Evolutionary conservation across 2,797 vertebrate genomes (phyloP).

Genomic region (Acanthurus leucopareius): DNA sequence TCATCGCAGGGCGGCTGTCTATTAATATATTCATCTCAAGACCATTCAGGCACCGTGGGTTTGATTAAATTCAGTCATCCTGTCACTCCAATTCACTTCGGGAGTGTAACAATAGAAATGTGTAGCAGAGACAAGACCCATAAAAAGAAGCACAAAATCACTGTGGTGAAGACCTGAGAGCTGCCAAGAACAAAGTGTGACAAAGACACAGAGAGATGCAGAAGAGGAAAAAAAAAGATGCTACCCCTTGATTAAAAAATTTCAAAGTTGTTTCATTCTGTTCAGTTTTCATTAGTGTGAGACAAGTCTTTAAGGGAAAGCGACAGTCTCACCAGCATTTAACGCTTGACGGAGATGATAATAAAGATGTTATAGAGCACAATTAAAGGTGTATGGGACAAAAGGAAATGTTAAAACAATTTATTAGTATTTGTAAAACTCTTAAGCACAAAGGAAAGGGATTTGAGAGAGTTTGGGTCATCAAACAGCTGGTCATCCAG

Average conservation of each 20-base stretch:
- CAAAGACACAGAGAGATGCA: background rate
- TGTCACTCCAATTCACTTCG: background rate
- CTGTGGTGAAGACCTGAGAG: background rate
- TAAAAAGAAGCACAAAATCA: background rate
- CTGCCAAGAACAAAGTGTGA: conserved; percentile 19
- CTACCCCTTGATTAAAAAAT: conserved; percentile 8
- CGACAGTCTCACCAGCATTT: background rate
- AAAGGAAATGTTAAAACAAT: background rate
- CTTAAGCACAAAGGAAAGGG: conserved; percentile 3
- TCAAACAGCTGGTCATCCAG: conserved; percentile 25
- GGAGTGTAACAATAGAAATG: conserved; percentile 8
- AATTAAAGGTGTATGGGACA: background rate
- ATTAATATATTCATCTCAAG: background rate
- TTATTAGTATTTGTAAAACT: conserved; percentile 14
- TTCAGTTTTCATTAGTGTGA: conserved; percentile 8
- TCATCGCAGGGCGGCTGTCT: background rate
- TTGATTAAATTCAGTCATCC: background rate
- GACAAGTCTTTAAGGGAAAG: background rate
- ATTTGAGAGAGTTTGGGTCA: conserved; percentile 2
- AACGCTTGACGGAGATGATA: background rate
- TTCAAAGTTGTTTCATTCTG: background rate
- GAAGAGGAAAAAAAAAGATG: background rate
- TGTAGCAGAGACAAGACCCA: background rate
- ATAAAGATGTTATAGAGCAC: background rate
- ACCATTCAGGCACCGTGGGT: background rate